These are phyloP conservation scores for Spinus olivaceus DNA, from an alignment of 2,797 vertebrate genomes.

Conservation along the genomic window DNA sequence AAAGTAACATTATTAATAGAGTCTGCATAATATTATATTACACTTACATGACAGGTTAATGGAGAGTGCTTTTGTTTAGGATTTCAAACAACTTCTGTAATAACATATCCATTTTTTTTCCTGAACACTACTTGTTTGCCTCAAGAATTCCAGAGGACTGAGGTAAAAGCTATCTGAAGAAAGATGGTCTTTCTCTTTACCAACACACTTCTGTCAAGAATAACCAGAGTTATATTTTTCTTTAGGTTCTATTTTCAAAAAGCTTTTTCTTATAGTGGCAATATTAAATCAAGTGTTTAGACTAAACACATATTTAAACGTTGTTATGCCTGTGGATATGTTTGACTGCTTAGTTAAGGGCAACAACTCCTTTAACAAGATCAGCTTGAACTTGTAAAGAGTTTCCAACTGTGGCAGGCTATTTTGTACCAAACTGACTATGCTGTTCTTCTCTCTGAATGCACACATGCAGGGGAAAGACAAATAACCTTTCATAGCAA, in stretches of 20 bases:
- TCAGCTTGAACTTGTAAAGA: neutral
- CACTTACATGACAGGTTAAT: neutral
- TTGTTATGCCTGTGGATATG: neutral
- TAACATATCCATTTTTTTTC: neutral
- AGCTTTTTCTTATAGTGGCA: neutral
- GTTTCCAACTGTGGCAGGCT: neutral
- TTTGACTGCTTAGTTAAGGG: neutral
- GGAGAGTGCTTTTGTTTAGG: neutral
- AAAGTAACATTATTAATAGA: neutral
- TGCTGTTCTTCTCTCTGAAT: neutral
- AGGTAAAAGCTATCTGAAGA: neutral
- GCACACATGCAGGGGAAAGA: neutral
- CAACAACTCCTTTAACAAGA: neutral
- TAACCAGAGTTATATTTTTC: neutral
- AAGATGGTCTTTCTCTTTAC: neutral
- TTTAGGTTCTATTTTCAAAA: neutral
- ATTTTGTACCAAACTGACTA: neutral
- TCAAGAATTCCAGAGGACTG: neutral
- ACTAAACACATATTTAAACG: neutral
- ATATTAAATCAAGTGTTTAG: neutral
- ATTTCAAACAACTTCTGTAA: neutral
- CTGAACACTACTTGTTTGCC: neutral
- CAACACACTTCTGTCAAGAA: neutral
- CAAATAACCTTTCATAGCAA: neutral
- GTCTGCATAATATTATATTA: neutral